Percentiles rank a stretch among this genome's conserved stretches.
Conservation (phyloP, 2,113 vertebrate genomes). For the Eleginops maclovinus region DNA sequence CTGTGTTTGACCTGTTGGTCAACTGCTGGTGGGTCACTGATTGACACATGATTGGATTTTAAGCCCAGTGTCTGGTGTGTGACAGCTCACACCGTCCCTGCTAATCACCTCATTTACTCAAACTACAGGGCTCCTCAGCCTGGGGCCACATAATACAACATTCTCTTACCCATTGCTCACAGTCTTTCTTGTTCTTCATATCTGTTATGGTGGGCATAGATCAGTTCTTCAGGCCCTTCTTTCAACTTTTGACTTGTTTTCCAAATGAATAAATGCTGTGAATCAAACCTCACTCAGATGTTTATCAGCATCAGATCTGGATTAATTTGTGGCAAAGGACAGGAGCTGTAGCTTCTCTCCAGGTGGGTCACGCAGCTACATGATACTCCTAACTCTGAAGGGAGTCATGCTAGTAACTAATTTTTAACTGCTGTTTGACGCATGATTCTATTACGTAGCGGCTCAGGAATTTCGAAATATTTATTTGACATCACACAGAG, state of each 20-base stretch:
- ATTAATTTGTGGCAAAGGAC: conserved; percentile 61
- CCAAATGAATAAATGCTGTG: conserved; percentile 12
- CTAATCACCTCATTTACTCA: conserved; percentile 79
- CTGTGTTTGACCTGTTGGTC: conserved; percentile 71
- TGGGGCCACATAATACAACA: conserved; percentile 47
- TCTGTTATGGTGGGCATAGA: neutral
- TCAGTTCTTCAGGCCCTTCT: neutral
- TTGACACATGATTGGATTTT: conserved; percentile 75
- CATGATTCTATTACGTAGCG: conserved; percentile 15
- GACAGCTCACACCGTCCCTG: conserved; percentile 76
- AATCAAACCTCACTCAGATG: neutral
- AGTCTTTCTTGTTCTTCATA: conserved; percentile 11
- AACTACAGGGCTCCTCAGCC: conserved; percentile 69
- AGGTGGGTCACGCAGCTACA: conserved; percentile 61
- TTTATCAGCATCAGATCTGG: conserved; percentile 21
- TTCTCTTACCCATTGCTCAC: conserved; percentile 24
- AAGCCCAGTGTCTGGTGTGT: conserved; percentile 67
- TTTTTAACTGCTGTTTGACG: conserved; percentile 67
- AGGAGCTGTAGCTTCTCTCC: conserved; percentile 48
- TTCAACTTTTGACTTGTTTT: conserved; percentile 45
- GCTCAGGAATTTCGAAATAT: conserved; percentile 43
- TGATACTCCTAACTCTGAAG: conserved; percentile 38
- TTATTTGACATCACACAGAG: conserved; percentile 11
- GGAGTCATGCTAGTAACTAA: conserved; percentile 54
- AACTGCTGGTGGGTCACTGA: conserved; percentile 70